Base-by-base conservation (phyloP, 2,888 invertebrate species). In the Halictus ligatus region DNA sequence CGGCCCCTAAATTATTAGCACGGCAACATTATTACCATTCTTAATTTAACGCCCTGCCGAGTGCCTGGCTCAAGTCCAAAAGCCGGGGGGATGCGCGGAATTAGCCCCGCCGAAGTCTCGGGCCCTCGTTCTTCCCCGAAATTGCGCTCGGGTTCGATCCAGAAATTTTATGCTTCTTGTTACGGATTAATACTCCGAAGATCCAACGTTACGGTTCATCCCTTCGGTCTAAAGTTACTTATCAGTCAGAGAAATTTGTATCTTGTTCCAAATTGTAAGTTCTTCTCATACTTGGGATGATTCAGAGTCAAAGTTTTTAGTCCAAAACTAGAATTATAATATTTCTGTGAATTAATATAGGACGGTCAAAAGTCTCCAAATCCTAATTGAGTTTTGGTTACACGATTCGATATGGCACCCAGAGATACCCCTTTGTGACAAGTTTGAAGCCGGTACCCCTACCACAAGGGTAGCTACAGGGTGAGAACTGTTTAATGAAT, bases 1-100 rank as follows among this genome's bases (percentile, higher is more conserved):
- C 8, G 48, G 60, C 75, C 78, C 77, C 81, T 89, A 85, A 89
- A 90, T 85, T 87, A 90, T 90, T 89, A 82, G 54, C 86, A 25
- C 54, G 75, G 73, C 80, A 83, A 84, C 71, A 85, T 87, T 87
- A 85, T 90, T 89, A 81, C 64, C 84, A 79, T 86, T 88, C 86
- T 83, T 90, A 90, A 90, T 90, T 90, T 89, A 90, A 82, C 78
- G 60, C 75, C 67, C 35, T 4, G 25, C 67, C 72, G 64, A 64
- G 64, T 15, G 64, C 64, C 64, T 89, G 89, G 91, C 90, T 15
- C 58, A 5, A 76, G 54, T 90, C 88, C 90, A 90, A 80, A 74
- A 74, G 10, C 64, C 25, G 15, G 15, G 15, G 15, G 64, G 64
- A 64, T 69, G 60, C 75, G 80, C 73, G 80, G 71, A 84, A 71